Evolutionary conservation across 2,888 invertebrate genomes (phyloP).

Genomic region (Ichneumoninae sp.): DNA sequence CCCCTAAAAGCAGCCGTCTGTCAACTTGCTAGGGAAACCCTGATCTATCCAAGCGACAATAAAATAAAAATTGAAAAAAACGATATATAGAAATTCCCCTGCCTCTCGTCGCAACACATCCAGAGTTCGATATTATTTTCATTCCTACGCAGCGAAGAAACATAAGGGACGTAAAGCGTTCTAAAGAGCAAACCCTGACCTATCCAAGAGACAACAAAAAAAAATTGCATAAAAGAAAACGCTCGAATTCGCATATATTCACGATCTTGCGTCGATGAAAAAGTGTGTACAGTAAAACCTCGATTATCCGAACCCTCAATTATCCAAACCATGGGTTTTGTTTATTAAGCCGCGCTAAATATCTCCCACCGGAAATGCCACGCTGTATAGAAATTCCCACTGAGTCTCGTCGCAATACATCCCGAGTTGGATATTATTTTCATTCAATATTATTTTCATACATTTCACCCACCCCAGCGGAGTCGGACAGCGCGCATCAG

Average conservation of each 20-base stretch:
- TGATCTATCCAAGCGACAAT: no score
- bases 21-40: no score
- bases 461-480: no score
- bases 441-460: no score
- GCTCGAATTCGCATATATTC: no score
- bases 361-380: neutral
- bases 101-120: neutral
- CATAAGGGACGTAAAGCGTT: neutral
- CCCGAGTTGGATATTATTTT: neutral
- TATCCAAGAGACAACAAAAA: no score
- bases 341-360: neutral
- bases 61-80: no score
- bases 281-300: neutral
- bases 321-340: conserved; percentile 19
- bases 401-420: neutral
- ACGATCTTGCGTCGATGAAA: no score
- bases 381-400: neutral
- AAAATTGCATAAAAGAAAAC: no score
- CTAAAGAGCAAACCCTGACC: neutral
- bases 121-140: conserved; percentile 2
- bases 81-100: conserved; percentile 21
- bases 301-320: conserved; percentile 54
- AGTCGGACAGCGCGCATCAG: no score
- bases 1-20: no score
- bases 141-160: neutral